Conservation (phyloP, 2,113 vertebrate species). For the Columba livia region DNA sequence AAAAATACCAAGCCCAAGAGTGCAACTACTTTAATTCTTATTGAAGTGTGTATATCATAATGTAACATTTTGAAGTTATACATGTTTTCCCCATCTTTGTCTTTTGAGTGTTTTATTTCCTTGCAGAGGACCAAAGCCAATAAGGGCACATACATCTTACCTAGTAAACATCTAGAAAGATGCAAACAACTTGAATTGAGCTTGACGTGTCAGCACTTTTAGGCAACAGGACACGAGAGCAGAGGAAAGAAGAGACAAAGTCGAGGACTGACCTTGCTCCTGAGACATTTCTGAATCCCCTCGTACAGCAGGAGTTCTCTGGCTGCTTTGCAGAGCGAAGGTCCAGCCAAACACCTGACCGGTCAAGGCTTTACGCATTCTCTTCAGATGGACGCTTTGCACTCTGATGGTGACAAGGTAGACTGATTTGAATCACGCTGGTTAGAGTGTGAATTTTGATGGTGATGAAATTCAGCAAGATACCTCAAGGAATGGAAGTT, state of each 20-base stretch:
- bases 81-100: background rate
- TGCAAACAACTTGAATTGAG: background rate
- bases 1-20: background rate
- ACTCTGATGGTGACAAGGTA: background rate
- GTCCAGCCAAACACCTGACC: background rate
- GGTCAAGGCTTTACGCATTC: background rate
- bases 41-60: background rate
- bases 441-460: background rate
- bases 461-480: background rate
- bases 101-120: background rate
- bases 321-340: background rate
- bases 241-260: background rate
- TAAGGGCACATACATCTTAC: background rate
- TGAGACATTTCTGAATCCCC: background rate
- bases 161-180: background rate
- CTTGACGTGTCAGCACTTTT: background rate
- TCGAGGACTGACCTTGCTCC: background rate
- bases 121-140: background rate
- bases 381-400: background rate
- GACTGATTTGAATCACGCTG: background rate
- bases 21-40: background rate
- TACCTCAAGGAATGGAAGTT: background rate
- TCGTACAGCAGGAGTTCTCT: background rate
- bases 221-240: background rate
- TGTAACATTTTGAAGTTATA: background rate